Evolutionary conservation across 2,113 vertebrate genomes (phyloP).

Genomic region (Heptranchias perlo): DNA sequence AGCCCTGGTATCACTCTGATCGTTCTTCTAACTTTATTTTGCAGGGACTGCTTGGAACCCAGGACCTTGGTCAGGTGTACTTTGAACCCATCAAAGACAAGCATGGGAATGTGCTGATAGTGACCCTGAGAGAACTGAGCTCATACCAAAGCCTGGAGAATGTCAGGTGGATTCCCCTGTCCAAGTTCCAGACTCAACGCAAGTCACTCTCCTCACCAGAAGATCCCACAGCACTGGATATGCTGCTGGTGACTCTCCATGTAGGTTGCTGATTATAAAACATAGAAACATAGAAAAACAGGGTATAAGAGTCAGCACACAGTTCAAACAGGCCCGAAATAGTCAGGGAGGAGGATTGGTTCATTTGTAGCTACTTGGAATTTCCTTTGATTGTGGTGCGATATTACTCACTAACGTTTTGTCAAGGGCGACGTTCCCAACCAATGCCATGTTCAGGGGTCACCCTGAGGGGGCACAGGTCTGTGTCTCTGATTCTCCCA

Average conservation of each 20-base stretch:
- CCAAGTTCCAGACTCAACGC: conserved; percentile 76
- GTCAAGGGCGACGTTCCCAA: background rate
- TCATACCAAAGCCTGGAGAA: conserved; percentile 67
- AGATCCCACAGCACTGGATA: conserved; percentile 77
- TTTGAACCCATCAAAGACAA: conserved; percentile 82
- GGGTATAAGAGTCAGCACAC: conserved; percentile 25
- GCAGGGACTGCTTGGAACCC: conserved; percentile 75
- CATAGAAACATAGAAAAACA: no score
- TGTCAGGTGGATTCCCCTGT: conserved; percentile 71
- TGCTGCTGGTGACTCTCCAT: conserved; percentile 72
- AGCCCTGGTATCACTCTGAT: background rate
- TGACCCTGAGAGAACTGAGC: conserved; percentile 76
- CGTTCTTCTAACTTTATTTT: background rate
- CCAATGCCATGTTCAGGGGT: background rate
- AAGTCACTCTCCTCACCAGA: conserved; percentile 77
- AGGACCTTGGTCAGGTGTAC: conserved; percentile 80
- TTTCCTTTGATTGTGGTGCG: background rate
- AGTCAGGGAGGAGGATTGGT: background rate
- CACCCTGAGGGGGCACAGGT: background rate
- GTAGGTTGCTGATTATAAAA: conserved; percentile 50
- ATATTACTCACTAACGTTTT: background rate
- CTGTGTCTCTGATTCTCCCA: background rate
- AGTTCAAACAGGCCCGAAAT: background rate
- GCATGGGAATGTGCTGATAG: conserved; percentile 79
- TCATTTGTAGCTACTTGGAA: background rate